Evolutionary conservation across 2,888 invertebrate genomes (phyloP).

Genomic region (Drosophila pseudotakahashii): DNA sequence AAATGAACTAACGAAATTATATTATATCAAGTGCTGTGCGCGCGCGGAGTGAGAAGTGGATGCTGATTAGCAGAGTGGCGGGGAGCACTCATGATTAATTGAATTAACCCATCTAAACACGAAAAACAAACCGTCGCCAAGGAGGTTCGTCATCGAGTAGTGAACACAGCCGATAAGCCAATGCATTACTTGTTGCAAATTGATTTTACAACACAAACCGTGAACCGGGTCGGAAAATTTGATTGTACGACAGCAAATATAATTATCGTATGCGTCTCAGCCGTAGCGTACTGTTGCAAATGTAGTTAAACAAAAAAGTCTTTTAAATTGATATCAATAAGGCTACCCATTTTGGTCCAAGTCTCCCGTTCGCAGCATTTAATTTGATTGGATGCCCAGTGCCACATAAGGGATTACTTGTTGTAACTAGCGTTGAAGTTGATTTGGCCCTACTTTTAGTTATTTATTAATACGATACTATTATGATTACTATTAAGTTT

Average conservation of each 20-base stretch:
- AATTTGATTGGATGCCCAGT: constrained; percentile 52
- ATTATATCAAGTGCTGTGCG: constrained; percentile 16
- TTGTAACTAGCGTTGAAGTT: constrained; percentile 46
- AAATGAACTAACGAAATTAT: constrained; percentile 18
- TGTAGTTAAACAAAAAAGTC: constrained; percentile 39
- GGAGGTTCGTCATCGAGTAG: constrained; percentile 21
- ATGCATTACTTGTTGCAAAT: constrained; percentile 45
- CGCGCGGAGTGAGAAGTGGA: constrained; percentile 30
- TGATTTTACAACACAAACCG: constrained; percentile 40
- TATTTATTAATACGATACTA: constrained; percentile 68
- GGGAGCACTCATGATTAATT: constrained; percentile 56
- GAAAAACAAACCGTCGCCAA: constrained; percentile 39
- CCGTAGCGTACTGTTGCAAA: constrained; percentile 43
- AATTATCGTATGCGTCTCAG: constrained; percentile 42
- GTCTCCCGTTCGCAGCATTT: constrained; percentile 58
- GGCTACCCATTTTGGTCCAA: constrained; percentile 18
- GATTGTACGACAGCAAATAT: constrained; percentile 25
- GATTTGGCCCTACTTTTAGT: constrained; percentile 74
- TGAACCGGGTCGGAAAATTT: constrained; percentile 31
- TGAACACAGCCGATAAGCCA: constrained; percentile 12
- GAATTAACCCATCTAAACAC: constrained; percentile 46
- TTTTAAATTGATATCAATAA: constrained; percentile 30
- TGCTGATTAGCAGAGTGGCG: constrained; percentile 8
- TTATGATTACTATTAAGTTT: constrained; percentile 65
- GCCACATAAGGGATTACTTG: constrained; percentile 40